Percentiles rank a stretch among this genome's conserved stretches.
Conservation (phyloP, 2,888 invertebrate species). For the Scaeva pyrastri region DNA sequence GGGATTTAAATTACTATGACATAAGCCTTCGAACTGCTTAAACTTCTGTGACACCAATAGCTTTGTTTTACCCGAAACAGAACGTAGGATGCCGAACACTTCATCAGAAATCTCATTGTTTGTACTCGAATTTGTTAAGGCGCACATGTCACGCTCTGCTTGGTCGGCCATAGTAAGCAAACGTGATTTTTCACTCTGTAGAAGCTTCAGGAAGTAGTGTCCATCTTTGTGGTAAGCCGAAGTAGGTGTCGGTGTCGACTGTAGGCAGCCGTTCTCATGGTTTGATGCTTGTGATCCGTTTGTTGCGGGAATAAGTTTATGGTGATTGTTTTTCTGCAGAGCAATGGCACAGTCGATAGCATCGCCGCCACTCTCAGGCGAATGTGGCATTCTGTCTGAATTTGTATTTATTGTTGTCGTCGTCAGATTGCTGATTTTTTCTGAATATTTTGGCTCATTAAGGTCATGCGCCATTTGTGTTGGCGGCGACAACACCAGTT, state of each 20-base stretch:
- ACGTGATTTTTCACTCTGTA: conserved; percentile 89
- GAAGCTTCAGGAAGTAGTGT: conserved; percentile 89
- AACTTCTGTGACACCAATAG: conserved; percentile 94
- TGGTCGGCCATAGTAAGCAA: conserved; percentile 87
- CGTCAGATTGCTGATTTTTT: conserved; percentile 30
- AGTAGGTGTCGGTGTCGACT: conserved; percentile 34
- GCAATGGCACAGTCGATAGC: conserved; percentile 56
- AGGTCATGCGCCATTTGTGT: conserved; percentile 57
- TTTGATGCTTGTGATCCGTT: conserved; percentile 6
- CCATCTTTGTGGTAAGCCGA: conserved; percentile 84
- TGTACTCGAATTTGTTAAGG: conserved; percentile 81
- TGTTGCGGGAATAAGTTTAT: conserved; percentile 51
- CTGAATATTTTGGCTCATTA: conserved; percentile 57
- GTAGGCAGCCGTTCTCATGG: conserved; percentile 28
- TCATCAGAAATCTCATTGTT: conserved; percentile 87
- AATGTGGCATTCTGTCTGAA: conserved; percentile 58
- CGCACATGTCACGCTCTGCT: conserved; percentile 88
- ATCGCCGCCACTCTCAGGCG: conserved; percentile 45
- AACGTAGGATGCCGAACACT: conserved; percentile 90
- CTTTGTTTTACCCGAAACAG: conserved; percentile 94
- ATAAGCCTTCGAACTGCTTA: conserved; percentile 92
- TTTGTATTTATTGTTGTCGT: conserved; percentile 43
- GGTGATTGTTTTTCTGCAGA: conserved; percentile 48
- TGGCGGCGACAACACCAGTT: conserved; percentile 37
- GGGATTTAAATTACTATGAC: conserved; percentile 87